Conservation (phyloP, 2,113 vertebrate species). For the Panthera leo region DNA sequence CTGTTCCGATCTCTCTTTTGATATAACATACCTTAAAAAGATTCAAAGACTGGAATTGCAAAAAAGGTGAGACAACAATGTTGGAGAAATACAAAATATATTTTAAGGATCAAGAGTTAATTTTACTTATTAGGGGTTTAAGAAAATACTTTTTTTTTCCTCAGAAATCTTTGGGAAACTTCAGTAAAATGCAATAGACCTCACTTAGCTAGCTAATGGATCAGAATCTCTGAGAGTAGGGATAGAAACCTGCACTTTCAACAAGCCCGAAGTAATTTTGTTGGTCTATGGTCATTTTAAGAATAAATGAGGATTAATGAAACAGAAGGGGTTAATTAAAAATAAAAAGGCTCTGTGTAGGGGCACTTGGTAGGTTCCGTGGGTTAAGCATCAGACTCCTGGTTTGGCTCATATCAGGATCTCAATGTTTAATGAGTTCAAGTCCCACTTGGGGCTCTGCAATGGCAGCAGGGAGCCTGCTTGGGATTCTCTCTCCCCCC, state of each 20-base stretch:
- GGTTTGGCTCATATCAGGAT: too few species aligned
- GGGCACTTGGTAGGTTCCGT: not conserved
- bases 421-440: too few species aligned
- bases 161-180: not conserved
- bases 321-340: not conserved
- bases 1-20: not conserved
- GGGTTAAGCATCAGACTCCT: too few species aligned
- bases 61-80: not conserved
- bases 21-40: not conserved
- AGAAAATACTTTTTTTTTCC: not conserved
- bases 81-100: slow-evolving; percentile 1
- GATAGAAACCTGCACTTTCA: not conserved
- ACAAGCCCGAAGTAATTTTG: not conserved
- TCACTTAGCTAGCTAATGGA: not conserved
- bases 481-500: too few species aligned
- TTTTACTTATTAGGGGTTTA: not conserved
- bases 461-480: too few species aligned
- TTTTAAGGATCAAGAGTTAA: not conserved
- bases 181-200: not conserved
- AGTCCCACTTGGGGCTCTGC: too few species aligned
- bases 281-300: not conserved
- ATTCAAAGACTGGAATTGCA: not conserved
- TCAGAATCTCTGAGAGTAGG: not conserved
- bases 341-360: not conserved
- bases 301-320: not conserved